These are phyloP conservation scores for Apis dorsata DNA, from an alignment of 1,140 invertebrate genomes.

Conservation along the genomic window DNA sequence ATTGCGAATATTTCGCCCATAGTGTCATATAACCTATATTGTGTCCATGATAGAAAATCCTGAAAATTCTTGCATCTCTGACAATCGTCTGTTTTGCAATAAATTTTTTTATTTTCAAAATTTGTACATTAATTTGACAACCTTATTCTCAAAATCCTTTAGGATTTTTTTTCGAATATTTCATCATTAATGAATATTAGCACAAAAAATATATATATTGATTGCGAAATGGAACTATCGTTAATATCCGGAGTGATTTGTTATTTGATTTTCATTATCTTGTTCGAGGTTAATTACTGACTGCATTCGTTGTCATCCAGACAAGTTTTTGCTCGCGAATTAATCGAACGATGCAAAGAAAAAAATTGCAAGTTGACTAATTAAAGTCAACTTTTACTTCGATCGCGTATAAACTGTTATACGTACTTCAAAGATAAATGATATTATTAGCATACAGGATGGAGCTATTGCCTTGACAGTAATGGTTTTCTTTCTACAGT, in stretches of 20 bases:
- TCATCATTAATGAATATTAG: no score
- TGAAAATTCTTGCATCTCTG: no score
- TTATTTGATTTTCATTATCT: not conserved
- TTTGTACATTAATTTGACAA: no score
- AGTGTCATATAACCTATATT: no score
- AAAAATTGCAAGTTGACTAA: not conserved
- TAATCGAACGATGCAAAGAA: not conserved
- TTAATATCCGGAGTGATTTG: not conserved
- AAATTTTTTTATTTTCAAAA: no score
- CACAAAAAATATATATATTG: not conserved
- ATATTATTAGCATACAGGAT: not conserved
- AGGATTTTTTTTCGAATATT: no score
- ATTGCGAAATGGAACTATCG: not conserved
- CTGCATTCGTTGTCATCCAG: not conserved
- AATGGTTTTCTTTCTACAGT: not conserved
- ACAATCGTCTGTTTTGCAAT: no score
- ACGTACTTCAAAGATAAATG: not conserved
- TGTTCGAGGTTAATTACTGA: not conserved
- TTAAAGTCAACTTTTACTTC: conserved; percentile 1
- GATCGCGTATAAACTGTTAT: not conserved
- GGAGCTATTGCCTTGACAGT: not conserved
- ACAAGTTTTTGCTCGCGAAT: not conserved
- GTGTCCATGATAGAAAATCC: no score
- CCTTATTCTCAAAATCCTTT: no score
- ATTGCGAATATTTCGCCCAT: no score